Percentiles rank a stretch among this genome's conserved stretches.
phyloP scores from a whole-genome alignment of 2,888 invertebrate species.

The Thalpophila matura region DNA sequence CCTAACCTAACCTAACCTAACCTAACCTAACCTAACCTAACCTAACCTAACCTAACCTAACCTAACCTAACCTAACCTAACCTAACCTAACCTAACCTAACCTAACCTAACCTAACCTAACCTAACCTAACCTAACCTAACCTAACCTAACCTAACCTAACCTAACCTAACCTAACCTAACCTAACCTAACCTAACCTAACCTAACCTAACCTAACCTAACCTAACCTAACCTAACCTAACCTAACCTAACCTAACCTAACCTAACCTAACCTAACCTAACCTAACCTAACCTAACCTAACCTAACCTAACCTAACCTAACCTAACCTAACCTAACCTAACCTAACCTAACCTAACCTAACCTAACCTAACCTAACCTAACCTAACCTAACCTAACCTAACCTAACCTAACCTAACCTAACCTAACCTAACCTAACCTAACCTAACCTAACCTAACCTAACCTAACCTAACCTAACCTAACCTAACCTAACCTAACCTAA shows the following conservation, averaged over 20 bases:
- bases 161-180: conserved; percentile 58
- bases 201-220: conserved; percentile 57
- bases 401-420: conserved; percentile 54
- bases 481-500: conserved; percentile 50
- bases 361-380: conserved; percentile 59
- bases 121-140: conserved; percentile 63
- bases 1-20: conserved; percentile 59
- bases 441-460: conserved; percentile 59
- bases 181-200: conserved; percentile 57
- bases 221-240: conserved; percentile 63
- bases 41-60: conserved; percentile 66
- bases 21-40: conserved; percentile 64
- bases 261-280: conserved; percentile 63
- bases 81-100: conserved; percentile 66
- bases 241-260: conserved; percentile 61
- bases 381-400: conserved; percentile 56
- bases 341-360: conserved; percentile 41
- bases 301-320: conserved; percentile 59
- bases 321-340: conserved; percentile 56
- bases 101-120: conserved; percentile 65
- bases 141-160: conserved; percentile 60
- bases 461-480: conserved; percentile 52
- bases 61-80: conserved; percentile 64
- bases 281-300: conserved; percentile 42
- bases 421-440: conserved; percentile 53